Conservation (phyloP, 2,888 invertebrate genomes). For the Gortyna flavago region DNA sequence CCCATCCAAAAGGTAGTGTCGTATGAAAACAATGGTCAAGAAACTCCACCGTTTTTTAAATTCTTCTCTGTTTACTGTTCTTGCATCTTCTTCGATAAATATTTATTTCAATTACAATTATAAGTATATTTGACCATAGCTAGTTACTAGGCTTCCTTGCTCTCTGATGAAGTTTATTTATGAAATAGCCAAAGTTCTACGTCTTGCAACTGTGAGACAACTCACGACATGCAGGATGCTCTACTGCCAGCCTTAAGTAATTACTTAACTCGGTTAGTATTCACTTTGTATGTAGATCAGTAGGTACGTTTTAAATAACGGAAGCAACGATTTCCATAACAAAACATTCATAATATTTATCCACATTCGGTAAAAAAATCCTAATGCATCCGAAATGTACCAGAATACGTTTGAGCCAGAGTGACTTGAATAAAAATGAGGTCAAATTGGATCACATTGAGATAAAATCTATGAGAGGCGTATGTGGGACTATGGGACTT, state of each 20-base stretch:
- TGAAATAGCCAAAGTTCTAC: constrained; percentile 40
- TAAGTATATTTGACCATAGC: constrained; percentile 1
- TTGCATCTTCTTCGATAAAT: background rate
- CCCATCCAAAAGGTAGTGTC: background rate
- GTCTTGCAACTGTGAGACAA: constrained; percentile 28
- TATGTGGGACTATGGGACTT: constrained; percentile 59
- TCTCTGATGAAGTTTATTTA: constrained; percentile 10
- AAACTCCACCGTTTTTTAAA: too few relatives aligned
- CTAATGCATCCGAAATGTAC: constrained; percentile 86
- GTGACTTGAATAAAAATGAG: constrained; percentile 88
- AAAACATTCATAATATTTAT: constrained; percentile 62
- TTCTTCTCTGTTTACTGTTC: background rate
- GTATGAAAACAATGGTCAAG: too few relatives aligned
- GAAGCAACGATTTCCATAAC: constrained; percentile 40
- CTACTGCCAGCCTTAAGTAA: constrained; percentile 24
- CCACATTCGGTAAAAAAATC: constrained; percentile 72
- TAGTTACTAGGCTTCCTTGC: background rate
- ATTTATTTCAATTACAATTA: background rate
- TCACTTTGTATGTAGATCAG: constrained; percentile 43
- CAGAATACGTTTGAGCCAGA: constrained; percentile 80
- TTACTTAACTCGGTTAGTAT: constrained; percentile 30
- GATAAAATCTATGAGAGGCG: constrained; percentile 79
- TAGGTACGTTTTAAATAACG: constrained; percentile 21
- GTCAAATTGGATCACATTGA: constrained; percentile 84
- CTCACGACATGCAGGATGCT: constrained; percentile 27